phyloP scores from a whole-genome alignment of 2,113 vertebrate species.

The Amia ocellicauda region DNA sequence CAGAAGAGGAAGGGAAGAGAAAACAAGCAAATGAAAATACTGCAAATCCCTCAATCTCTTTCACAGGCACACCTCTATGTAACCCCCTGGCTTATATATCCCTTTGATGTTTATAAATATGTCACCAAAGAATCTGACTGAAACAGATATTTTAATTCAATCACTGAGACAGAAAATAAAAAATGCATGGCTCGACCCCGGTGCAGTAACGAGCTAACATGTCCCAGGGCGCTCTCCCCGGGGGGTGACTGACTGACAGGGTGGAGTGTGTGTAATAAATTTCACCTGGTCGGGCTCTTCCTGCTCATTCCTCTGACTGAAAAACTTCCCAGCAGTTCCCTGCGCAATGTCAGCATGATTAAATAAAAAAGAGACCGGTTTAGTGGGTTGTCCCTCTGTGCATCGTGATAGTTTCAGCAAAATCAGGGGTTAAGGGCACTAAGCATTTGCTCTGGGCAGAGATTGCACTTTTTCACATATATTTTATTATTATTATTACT shows the following conservation, averaged over 20 bases:
- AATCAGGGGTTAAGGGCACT: conserved; percentile 8
- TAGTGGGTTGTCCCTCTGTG: conserved; percentile 26
- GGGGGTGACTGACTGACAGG: not conserved
- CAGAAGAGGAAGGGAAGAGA: too few species aligned
- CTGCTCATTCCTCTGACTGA: conserved; percentile 51
- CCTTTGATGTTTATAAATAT: too few species aligned
- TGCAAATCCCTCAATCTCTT: too few species aligned
- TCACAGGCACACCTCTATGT: too few species aligned
- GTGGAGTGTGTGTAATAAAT: conserved; percentile 34
- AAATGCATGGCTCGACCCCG: not conserved
- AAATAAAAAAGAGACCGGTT: conserved; percentile 54
- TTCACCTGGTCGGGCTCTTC: conserved; percentile 57
- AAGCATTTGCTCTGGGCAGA: conserved; percentile 18
- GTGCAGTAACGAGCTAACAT: too few species aligned
- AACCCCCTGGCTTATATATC: too few species aligned
- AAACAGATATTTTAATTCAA: too few species aligned
- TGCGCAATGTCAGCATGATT: conserved; percentile 55
- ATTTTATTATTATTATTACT: too few species aligned
- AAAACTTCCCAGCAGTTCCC: conserved; percentile 49
- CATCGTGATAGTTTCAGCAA: too few species aligned
- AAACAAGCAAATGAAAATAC: too few species aligned
- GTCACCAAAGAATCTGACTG: too few species aligned
- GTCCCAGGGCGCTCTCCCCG: not conserved
- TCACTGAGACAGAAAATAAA: not conserved
- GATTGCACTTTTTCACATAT: conserved; percentile 3